Conservation (phyloP, 2,888 invertebrate species). For the Drosophila picticornis region DNA sequence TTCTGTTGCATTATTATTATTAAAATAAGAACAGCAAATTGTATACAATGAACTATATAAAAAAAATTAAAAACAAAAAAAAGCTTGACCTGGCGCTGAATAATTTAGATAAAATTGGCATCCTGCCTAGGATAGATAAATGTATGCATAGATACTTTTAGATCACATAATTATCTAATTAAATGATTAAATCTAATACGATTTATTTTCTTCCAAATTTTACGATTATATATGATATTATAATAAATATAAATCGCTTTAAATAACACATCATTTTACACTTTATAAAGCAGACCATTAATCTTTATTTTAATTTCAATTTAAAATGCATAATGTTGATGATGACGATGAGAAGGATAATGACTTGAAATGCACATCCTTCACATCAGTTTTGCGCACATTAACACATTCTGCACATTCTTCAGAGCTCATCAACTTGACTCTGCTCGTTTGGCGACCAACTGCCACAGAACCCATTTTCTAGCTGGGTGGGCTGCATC, state of each 20-base stretch:
- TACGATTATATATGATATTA: not conserved
- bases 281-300: not conserved
- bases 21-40: not conserved
- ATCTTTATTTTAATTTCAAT: not conserved
- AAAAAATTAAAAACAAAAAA: not conserved
- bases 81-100: fast-evolving
- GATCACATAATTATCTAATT: no score
- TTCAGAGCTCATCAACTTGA: constrained; percentile 56
- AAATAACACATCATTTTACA: not conserved
- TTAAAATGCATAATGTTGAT: not conserved
- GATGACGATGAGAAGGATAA: not conserved
- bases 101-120: not conserved
- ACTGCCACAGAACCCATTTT: not conserved
- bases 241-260: not conserved
- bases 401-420: constrained; percentile 25
- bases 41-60: not conserved
- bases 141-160: no score
- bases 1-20: not conserved
- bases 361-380: not conserved
- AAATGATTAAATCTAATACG: not conserved
- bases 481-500: not conserved
- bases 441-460: constrained; percentile 63
- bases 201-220: not conserved
- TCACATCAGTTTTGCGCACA: constrained; percentile 1
- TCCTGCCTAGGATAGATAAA: no score